Conservation (phyloP, 2,113 vertebrate species). For the Neodon shergylaensis region DNA sequence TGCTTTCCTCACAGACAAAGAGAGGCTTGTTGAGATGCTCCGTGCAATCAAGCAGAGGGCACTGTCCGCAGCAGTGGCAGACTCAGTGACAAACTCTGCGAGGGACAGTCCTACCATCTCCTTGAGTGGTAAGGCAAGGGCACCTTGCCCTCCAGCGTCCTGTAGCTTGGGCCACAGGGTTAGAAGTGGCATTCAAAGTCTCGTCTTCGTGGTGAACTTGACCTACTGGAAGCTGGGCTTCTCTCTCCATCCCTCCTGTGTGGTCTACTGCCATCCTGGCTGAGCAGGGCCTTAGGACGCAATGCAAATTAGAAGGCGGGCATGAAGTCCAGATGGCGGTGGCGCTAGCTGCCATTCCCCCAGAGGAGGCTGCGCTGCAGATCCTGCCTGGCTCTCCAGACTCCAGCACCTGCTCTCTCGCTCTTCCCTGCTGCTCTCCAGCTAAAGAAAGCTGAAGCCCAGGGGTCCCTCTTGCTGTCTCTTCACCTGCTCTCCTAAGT, state of each 20-base stretch:
- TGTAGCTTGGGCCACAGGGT: background rate
- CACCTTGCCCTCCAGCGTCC: background rate
- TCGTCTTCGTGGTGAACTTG: background rate
- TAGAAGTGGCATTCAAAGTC: background rate
- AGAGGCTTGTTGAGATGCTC: conserved; percentile 95
- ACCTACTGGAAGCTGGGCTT: background rate
- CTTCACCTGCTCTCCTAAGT: background rate
- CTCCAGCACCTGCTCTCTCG: background rate
- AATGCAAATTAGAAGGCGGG: background rate
- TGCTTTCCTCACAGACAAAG: conserved; percentile 90
- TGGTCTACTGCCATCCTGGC: too few relatives aligned
- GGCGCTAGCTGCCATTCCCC: rapidly evolving
- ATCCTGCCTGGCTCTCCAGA: background rate
- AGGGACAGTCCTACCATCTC: conserved; percentile 90
- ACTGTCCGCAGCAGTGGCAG: conserved; percentile 84
- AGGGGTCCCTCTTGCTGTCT: background rate
- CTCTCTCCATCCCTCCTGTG: background rate
- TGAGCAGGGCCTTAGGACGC: background rate
- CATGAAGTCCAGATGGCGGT: background rate
- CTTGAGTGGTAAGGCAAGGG: conserved; percentile 87
- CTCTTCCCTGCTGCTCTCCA: background rate
- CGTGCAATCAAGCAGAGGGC: conserved; percentile 96
- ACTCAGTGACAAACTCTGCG: conserved; percentile 89
- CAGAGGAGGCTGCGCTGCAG: background rate
- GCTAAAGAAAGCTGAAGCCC: background rate